A percentile compares a stretch with the other conserved stretches of the same genome.
Conservation (phyloP, 2,113 vertebrate species). For the Xiphorhynchus elegans region DNA sequence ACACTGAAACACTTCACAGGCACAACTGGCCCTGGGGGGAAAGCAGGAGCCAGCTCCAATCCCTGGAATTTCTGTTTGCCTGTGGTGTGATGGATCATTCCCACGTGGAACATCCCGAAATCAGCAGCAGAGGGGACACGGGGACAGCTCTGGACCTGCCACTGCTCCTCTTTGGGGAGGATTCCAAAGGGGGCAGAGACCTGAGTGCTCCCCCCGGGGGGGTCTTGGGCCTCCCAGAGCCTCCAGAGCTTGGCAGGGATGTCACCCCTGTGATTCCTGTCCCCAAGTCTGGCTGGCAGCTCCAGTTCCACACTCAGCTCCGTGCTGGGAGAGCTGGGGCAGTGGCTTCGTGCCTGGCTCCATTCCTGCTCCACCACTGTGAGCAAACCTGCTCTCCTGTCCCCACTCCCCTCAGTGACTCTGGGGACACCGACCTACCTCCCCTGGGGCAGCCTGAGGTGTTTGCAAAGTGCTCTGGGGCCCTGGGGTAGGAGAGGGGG, state of each 20-base stretch:
- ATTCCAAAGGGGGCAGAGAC: not conserved
- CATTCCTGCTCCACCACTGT: fast-evolving
- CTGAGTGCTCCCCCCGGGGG: not conserved
- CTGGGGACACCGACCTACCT: not conserved
- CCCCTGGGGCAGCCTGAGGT: not conserved
- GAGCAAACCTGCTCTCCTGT: not conserved
- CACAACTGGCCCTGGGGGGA: not conserved
- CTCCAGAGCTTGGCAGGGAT: not conserved
- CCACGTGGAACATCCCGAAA: fast-evolving
- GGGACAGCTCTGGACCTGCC: not conserved
- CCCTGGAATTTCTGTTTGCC: not conserved
- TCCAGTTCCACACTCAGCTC: not conserved
- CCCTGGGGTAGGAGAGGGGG: not conserved
- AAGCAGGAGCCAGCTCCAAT: not conserved
- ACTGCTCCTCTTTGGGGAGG: not conserved
- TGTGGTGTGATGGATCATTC: fast-evolving
- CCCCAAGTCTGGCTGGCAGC: not conserved
- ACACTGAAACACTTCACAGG: not conserved
- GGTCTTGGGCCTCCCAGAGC: not conserved
- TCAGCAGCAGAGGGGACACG: fast-evolving
- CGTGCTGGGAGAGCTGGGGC: fast-evolving
- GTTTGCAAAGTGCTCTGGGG: slow-evolving; percentile 18
- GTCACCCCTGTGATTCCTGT: not conserved
- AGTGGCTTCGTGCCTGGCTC: fast-evolving
- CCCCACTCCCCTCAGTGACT: not conserved